Base-by-base conservation (phyloP, 1,140 invertebrate genomes). In the Gryllus bimaculatus region DNA sequence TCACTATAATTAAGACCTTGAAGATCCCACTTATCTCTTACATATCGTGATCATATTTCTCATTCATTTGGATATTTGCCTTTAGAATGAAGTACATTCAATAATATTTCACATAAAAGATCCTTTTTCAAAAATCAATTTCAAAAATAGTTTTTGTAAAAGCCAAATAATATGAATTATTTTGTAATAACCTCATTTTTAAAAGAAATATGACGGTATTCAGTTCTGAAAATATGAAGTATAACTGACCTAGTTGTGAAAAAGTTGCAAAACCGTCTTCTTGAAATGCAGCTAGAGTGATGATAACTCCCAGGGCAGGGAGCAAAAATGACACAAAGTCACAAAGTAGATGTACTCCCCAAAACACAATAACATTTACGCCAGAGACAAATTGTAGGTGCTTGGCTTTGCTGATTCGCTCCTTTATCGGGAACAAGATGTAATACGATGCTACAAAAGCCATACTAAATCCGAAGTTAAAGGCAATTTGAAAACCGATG, bases 361-460 rank as follows among this genome's bases (percentile, higher is more conserved):
- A 90, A 81, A 89, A 91, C 8, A 86, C 83, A 20, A 85, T 80
- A 21, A 88, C 87, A 80, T 88, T 88, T 7, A 92, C 87, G 8
- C 89, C 89, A 77, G 86, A 87, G 3, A 92, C 89, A 82, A 91
- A 88, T 83, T 92, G 91, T 18, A 88, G 82, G 83, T 92, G 91
- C 81, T 92, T 92, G 18, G 89, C 88, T 80, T 88, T 89, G 74
- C 87, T 87, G 0, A 86, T 84, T 75, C 89, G 82, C 82, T 93
- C 92, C 82, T 92, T 89, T 78, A 92, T 89, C 0, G 92, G 85
- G 81, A 90, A 91, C 73, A 92, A 85, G 0, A 89, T 86, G 83
- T 92, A 92, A 78, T 89, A 91, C 8, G 91, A 90, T 8, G 91
- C 89, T 20, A 93, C 89, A 81, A 92, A 90, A 73, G 89, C 89